Evolutionary conservation across 2,113 vertebrate genomes (phyloP).

Genomic region (Myotis davidii): DNA sequence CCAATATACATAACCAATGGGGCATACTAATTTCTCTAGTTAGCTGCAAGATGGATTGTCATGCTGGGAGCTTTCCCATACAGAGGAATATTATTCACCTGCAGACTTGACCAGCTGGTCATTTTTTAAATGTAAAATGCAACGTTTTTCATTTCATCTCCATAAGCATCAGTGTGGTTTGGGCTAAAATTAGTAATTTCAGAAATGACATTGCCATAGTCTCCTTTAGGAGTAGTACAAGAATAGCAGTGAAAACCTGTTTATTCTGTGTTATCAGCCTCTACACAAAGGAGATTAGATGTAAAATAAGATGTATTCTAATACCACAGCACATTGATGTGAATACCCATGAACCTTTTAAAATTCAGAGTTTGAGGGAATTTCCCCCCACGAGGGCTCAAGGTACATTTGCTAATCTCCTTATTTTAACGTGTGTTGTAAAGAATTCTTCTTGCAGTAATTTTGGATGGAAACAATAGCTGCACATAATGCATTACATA

Average conservation of each 20-base stretch:
- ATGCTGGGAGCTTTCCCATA: slow-evolving; percentile 58
- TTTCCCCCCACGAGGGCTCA: slow-evolving; percentile 14
- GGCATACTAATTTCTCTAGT: slow-evolving; percentile 73
- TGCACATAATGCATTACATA: neutral
- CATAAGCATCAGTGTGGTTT: slow-evolving; percentile 41
- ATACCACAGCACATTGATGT: neutral
- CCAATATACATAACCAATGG: slow-evolving; percentile 71
- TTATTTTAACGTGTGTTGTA: slow-evolving; percentile 73
- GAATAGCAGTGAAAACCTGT: slow-evolving; percentile 54
- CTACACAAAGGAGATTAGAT: slow-evolving; percentile 52
- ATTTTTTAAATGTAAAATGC: slow-evolving; percentile 67
- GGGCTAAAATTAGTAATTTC: slow-evolving; percentile 71
- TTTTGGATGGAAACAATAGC: slow-evolving; percentile 38
- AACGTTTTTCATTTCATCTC: slow-evolving; percentile 43
- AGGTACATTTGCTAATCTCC: slow-evolving; percentile 59
- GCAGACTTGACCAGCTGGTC: slow-evolving; percentile 31
- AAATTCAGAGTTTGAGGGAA: slow-evolving; percentile 58
- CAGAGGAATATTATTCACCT: slow-evolving; percentile 30
- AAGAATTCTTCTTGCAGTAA: slow-evolving; percentile 14
- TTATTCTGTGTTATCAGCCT: slow-evolving; percentile 71
- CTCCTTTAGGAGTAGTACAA: slow-evolving; percentile 56
- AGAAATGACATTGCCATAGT: slow-evolving; percentile 67
- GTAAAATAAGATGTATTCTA: slow-evolving; percentile 44
- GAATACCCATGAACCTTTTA: slow-evolving; percentile 37
- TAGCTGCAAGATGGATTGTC: slow-evolving; percentile 65